A percentile compares a stretch with the other conserved stretches of the same genome.
These are phyloP conservation scores for Catocala fraxini DNA, from an alignment of 2,888 invertebrate genomes.

Conservation along the genomic window DNA sequence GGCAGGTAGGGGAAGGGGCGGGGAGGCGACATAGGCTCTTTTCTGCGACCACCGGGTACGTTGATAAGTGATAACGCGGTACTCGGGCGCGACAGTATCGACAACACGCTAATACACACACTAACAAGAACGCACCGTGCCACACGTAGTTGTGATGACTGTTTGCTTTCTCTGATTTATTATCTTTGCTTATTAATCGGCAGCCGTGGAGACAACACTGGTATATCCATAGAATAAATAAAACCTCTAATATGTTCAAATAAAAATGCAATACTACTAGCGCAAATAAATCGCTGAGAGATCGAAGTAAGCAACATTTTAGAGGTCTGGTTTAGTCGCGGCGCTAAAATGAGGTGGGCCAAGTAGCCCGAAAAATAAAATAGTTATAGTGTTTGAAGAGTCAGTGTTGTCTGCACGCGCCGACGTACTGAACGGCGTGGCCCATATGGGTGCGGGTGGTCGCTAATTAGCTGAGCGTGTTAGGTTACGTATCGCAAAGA, in stretches of 20 bases:
- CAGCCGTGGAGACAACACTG: slow-evolving; percentile 76
- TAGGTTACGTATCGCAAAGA: slow-evolving; percentile 85
- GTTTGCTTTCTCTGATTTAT: slow-evolving; percentile 79
- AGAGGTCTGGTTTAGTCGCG: slow-evolving; percentile 25
- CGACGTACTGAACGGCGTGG: slow-evolving; percentile 59
- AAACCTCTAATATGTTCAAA: slow-evolving; percentile 23
- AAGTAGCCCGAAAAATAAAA: slow-evolving; percentile 3
- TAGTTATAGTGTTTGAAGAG: not conserved
- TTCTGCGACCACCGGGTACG: slow-evolving; percentile 77
- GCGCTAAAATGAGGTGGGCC: slow-evolving; percentile 23
- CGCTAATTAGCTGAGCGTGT: slow-evolving; percentile 62
- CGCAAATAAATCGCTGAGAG: slow-evolving; percentile 27
- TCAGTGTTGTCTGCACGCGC: slow-evolving; percentile 67
- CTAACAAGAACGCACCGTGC: slow-evolving; percentile 75
- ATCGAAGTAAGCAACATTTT: slow-evolving; percentile 39
- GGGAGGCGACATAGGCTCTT: slow-evolving; percentile 74
- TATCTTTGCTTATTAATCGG: slow-evolving; percentile 59
- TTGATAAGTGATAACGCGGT: slow-evolving; percentile 17
- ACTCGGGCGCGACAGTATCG: slow-evolving; percentile 25
- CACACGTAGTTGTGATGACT: slow-evolving; percentile 85
- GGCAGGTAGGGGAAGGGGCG: slow-evolving; percentile 40
- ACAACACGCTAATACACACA: slow-evolving; percentile 61
- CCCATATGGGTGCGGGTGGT: slow-evolving; percentile 82
- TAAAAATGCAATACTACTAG: slow-evolving; percentile 19
- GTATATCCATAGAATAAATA: slow-evolving; percentile 9